phyloP scores from a whole-genome alignment of 2,888 invertebrate genomes.

The Euclidia mi region DNA sequence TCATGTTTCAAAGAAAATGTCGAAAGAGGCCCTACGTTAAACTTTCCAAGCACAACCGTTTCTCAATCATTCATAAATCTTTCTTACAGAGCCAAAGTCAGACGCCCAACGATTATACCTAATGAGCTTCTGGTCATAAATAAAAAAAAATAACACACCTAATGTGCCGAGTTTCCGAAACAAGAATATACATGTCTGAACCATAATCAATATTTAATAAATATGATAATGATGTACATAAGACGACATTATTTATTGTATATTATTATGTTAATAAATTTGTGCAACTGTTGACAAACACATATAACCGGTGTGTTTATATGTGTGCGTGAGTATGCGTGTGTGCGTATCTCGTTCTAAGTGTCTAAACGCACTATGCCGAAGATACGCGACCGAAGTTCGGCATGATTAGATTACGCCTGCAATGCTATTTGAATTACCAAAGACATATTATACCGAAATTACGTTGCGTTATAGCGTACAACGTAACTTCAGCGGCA shows the following conservation, averaged over 20 bases:
- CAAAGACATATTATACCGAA: too few species aligned
- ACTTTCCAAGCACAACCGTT: slow-evolving; percentile 34
- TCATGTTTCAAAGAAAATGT: slow-evolving; percentile 33
- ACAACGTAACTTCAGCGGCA: too few species aligned
- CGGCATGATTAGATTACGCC: too few species aligned
- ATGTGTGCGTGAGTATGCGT: too few species aligned
- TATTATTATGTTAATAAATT: slow-evolving; percentile 43
- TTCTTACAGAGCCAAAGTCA: slow-evolving; percentile 7
- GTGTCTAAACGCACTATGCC: too few species aligned
- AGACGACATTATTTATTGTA: slow-evolving; percentile 43
- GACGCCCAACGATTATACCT: slow-evolving; percentile 7
- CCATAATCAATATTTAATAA: slow-evolving; percentile 54
- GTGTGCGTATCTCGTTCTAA: slow-evolving; percentile 24
- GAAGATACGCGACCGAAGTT: too few species aligned
- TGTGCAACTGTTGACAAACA: slow-evolving; percentile 53
- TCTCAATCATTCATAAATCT: slow-evolving; percentile 38
- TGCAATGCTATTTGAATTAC: too few species aligned
- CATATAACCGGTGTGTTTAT: not conserved
- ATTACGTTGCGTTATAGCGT: too few species aligned
- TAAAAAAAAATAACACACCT: slow-evolving; percentile 27
- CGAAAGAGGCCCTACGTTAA: slow-evolving; percentile 22
- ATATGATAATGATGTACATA: slow-evolving; percentile 47
- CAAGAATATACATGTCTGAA: slow-evolving; percentile 35
- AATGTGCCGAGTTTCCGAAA: slow-evolving; percentile 30
- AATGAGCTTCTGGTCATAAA: slow-evolving; percentile 31